Conservation (phyloP, 2,797 vertebrate genomes). For the Xiphophorus birchmanni region DNA sequence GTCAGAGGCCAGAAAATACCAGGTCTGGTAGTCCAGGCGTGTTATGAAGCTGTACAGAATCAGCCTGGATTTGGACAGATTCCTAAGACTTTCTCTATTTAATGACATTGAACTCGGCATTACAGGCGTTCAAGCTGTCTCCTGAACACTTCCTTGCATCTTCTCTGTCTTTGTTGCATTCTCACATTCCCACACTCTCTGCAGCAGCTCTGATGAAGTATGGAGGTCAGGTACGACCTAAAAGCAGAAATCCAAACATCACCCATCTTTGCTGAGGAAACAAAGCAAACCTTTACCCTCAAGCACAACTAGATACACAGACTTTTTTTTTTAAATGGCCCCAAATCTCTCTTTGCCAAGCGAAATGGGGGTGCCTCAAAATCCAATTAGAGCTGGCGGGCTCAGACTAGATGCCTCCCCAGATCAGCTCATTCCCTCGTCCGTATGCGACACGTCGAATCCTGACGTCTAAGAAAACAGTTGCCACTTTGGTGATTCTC, state of each 20-base stretch:
- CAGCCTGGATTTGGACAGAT: conserved; percentile 12
- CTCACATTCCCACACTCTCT: conserved; percentile 45
- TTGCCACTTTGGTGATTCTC: conserved; percentile 46
- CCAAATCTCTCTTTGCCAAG: conserved; percentile 55
- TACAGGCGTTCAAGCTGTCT: neutral
- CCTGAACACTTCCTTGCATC: neutral
- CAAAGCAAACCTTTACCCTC: conserved; percentile 60
- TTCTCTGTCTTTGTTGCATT: conserved; percentile 4
- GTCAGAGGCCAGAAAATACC: neutral
- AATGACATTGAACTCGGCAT: conserved; percentile 37
- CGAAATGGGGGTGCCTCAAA: conserved; percentile 49
- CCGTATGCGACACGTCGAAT: conserved; percentile 52
- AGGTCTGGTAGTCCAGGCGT: conserved; percentile 44
- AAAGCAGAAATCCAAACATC: conserved; percentile 69
- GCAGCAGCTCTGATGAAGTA: conserved; percentile 45
- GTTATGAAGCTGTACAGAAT: conserved; percentile 31
- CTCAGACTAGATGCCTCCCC: conserved; percentile 54
- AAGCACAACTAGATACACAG: conserved; percentile 72
- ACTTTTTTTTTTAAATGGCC: neutral
- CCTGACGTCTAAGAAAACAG: conserved; percentile 46
- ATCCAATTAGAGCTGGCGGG: conserved; percentile 73
- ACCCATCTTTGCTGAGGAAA: conserved; percentile 45
- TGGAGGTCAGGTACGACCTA: conserved; percentile 56
- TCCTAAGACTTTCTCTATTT: conserved; percentile 26
- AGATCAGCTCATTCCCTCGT: conserved; percentile 37